Evolutionary conservation across 2,797 vertebrate genomes (phyloP).

Genomic region (Macropodus opercularis): DNA sequence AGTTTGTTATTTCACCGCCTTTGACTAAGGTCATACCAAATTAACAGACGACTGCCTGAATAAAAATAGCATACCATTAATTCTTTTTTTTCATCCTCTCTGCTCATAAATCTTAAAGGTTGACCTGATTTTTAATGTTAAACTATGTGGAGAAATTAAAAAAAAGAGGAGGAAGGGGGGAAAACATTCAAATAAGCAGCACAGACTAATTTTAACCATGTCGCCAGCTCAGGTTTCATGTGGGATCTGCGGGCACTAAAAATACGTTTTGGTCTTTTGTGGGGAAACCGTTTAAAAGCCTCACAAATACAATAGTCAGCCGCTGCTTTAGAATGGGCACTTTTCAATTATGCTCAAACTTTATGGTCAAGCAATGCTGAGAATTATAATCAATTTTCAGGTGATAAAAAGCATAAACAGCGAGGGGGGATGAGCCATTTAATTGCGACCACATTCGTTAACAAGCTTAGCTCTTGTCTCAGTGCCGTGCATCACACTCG

Average conservation of each 20-base stretch:
- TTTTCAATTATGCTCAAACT: constrained; percentile 74
- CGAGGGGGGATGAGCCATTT: constrained; percentile 70
- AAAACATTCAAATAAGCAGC: constrained; percentile 72
- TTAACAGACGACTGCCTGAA: constrained; percentile 84
- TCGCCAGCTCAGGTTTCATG: constrained; percentile 71
- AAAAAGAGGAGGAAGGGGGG: constrained; percentile 50
- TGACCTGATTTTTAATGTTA: constrained; percentile 87
- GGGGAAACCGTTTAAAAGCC: constrained; percentile 49
- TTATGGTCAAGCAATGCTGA: constrained; percentile 63
- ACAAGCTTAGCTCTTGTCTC: constrained; percentile 83
- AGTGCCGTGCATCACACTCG: constrained; percentile 74
- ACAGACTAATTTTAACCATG: constrained; percentile 75
- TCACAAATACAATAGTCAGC: constrained; percentile 43
- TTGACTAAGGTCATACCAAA: constrained; percentile 90
- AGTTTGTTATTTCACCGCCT: constrained; percentile 86
- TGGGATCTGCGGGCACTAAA: constrained; percentile 56
- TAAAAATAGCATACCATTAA: constrained; percentile 90
- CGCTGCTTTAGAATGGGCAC: constrained; percentile 35
- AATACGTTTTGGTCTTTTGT: constrained; percentile 65
- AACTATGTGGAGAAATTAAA: constrained; percentile 85
- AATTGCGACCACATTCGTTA: constrained; percentile 82
- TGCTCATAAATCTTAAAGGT: constrained; percentile 85
- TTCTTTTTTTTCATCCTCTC: constrained; percentile 77
- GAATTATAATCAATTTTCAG: constrained; percentile 82
- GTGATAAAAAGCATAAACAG: constrained; percentile 77